Evolutionary conservation across 2,888 invertebrate species (phyloP).

Genomic region (Drosophila affinis): DNA sequence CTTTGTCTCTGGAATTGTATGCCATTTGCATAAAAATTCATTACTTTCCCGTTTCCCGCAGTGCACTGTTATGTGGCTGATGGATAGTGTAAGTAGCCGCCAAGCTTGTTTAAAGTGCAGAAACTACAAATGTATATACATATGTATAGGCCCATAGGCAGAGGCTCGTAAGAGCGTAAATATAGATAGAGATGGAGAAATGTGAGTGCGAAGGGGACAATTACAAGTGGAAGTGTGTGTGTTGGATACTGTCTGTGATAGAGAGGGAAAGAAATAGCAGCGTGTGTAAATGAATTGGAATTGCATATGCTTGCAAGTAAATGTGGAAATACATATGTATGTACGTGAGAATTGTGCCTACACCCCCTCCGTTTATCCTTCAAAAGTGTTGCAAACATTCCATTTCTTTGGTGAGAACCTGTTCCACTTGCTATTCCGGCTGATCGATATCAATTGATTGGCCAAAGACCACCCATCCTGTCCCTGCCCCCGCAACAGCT

Average conservation of each 20-base stretch:
- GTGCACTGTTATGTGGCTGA: neutral
- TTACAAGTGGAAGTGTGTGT: no score
- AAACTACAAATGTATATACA: neutral
- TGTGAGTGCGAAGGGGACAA: neutral
- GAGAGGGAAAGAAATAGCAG: no score
- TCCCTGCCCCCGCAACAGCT: neutral
- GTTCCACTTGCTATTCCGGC: conserved; percentile 18
- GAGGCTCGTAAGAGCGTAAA: neutral
- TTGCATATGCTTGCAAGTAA: no score
- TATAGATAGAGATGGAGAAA: no score
- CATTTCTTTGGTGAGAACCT: conserved; percentile 29
- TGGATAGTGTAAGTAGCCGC: neutral
- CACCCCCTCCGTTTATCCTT: neutral
- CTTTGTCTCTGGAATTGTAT: neutral
- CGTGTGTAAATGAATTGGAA: no score
- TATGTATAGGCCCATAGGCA: no score
- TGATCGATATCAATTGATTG: conserved; percentile 49
- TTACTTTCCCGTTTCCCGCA: neutral
- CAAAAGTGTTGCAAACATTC: conserved; percentile 26
- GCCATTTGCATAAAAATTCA: neutral
- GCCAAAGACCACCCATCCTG: neutral
- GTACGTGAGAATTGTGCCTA: no score
- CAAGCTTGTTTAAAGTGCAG: neutral
- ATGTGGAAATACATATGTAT: no score
- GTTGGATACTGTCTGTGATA: no score